phyloP scores from a whole-genome alignment of 1,140 invertebrate species.

The Diorhabda carinulata region DNA sequence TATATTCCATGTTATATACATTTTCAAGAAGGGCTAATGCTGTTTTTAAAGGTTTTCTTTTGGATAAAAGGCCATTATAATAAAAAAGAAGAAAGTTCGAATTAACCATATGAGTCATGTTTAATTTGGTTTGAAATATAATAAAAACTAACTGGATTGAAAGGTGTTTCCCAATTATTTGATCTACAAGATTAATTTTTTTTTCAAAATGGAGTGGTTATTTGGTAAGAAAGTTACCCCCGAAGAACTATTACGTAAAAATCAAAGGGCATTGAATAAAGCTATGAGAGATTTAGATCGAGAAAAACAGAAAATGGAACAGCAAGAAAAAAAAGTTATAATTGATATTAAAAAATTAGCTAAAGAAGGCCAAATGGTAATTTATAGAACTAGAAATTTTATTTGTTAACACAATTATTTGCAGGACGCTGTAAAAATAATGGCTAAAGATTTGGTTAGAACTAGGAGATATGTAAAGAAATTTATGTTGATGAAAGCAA shows the following conservation, averaged over 20 bases:
- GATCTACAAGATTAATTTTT: neutral
- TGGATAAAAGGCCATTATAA: no score
- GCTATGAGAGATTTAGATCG: conserved; percentile 96
- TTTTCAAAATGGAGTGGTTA: conserved; percentile 82
- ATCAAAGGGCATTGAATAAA: conserved; percentile 97
- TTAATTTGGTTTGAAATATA: no score
- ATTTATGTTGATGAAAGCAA: conserved; percentile 99
- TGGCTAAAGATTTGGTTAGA: conserved; percentile 98
- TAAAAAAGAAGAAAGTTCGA: no score
- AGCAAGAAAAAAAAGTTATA: conserved; percentile 98
- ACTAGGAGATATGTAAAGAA: conserved; percentile 95
- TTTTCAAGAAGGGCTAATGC: no score
- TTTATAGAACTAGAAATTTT: neutral
- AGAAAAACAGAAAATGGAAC: conserved; percentile 93
- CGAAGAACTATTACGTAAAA: conserved; percentile 96
- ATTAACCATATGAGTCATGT: no score
- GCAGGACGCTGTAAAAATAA: conserved; percentile 98
- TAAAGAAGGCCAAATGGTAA: conserved; percentile 98
- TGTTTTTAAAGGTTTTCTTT: no score
- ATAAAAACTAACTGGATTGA: no score
- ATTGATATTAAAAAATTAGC: conserved; percentile 98
- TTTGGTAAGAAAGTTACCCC: conserved; percentile 96
- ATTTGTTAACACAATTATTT: conserved; percentile 31
- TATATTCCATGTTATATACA: no score
- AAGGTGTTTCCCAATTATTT: no score